phyloP scores from a whole-genome alignment of 92 coral and sea anemone genomes.

The Umimayanthus chanpuru region DNA sequence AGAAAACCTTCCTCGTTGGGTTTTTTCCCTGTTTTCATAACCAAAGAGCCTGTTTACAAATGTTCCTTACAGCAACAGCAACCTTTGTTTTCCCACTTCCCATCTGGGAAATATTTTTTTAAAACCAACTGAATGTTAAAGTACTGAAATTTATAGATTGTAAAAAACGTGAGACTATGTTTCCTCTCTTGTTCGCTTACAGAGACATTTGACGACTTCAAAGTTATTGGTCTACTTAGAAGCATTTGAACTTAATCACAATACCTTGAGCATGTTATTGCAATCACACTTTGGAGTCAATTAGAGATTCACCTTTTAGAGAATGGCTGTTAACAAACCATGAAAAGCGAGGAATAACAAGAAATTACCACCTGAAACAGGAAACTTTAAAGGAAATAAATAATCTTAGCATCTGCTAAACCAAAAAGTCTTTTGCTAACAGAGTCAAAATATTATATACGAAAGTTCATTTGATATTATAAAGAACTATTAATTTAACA shows the following conservation, averaged over 20 bases:
- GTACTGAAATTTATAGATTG: background rate
- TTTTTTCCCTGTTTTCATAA: background rate
- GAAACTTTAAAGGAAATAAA: background rate
- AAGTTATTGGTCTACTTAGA: background rate
- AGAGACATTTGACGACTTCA: background rate
- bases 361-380: background rate
- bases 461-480: background rate
- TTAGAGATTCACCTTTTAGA: background rate
- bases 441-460: no score
- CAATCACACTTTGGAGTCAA: constrained; percentile 10
- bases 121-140: background rate
- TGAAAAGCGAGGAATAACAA: background rate
- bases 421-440: no score
- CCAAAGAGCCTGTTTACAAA: background rate
- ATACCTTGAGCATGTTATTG: background rate
- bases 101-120: background rate
- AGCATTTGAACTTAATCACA: background rate
- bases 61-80: background rate
- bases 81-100: background rate
- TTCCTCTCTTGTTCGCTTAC: background rate
- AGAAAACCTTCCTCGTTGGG: background rate
- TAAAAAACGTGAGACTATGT: background rate
- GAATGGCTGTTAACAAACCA: background rate
- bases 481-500: background rate
- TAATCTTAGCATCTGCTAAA: background rate